Evolutionary conservation across 2,888 invertebrate genomes (phyloP).

Genomic region (Tanaodytes sp.): DNA sequence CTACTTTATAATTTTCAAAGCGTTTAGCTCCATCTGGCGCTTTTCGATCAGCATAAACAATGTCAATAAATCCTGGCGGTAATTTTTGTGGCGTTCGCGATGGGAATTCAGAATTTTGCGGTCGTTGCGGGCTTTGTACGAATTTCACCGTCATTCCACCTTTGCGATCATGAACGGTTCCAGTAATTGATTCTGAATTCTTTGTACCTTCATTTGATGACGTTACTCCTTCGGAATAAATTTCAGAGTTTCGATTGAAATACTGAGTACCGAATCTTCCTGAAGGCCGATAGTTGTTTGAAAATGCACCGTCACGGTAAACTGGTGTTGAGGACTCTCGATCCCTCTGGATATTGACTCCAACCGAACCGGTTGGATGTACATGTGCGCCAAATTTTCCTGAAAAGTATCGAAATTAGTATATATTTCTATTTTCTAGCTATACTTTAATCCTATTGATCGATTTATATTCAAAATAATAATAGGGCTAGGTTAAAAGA

Average conservation of each 20-base stretch:
- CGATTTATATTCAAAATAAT: no score
- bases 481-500: no score
- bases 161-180: conserved; percentile 31
- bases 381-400: conserved; percentile 30
- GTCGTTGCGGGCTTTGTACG: conserved; percentile 16
- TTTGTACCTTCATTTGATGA: conserved; percentile 18
- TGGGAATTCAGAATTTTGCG: conserved; percentile 21
- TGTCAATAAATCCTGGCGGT: conserved; percentile 66
- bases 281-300: conserved; percentile 28
- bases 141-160: conserved; percentile 46
- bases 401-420: not conserved
- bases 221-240: conserved; percentile 24
- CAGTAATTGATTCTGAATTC: conserved; percentile 27
- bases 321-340: conserved; percentile 20
- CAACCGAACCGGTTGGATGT: conserved; percentile 32
- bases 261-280: conserved; percentile 28
- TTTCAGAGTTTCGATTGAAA: conserved; percentile 26
- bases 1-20: conserved; percentile 63
- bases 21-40: conserved; percentile 56
- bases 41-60: conserved; percentile 64
- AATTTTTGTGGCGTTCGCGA: conserved; percentile 47
- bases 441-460: no score
- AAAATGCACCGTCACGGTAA: conserved; percentile 26
- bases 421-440: not conserved
- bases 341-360: conserved; percentile 29